Conservation (phyloP, 2,888 invertebrate genomes). For the Auanema sp. region DNA sequence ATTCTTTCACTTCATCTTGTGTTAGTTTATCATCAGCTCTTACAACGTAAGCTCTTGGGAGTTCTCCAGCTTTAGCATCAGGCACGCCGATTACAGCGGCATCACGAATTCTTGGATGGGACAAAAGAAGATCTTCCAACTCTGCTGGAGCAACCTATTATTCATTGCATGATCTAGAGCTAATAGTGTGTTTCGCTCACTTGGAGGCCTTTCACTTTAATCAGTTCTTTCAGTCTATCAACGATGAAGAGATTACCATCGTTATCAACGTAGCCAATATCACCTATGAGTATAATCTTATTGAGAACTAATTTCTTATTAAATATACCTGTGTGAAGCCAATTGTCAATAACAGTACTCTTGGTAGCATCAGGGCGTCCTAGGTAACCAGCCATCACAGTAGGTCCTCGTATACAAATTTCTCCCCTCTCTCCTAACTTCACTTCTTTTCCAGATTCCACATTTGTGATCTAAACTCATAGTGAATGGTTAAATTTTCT, state of each 20-base stretch:
- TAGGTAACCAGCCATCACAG: slow-evolving; percentile 79
- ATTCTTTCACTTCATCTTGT: slow-evolving; percentile 39
- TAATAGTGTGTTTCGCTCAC: slow-evolving; percentile 19
- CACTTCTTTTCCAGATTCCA: slow-evolving; percentile 21
- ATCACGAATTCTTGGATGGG: slow-evolving; percentile 76
- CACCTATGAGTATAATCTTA: slow-evolving; percentile 25
- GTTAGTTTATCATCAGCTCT: slow-evolving; percentile 31
- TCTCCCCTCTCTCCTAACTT: slow-evolving; percentile 77
- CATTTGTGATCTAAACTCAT: background rate
- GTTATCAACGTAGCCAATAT: slow-evolving; percentile 51
- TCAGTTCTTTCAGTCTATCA: slow-evolving; percentile 60
- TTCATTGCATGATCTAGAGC: background rate
- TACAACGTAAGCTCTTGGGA: slow-evolving; percentile 41
- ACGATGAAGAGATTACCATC: slow-evolving; percentile 53
- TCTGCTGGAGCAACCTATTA: slow-evolving; percentile 80
- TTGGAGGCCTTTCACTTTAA: slow-evolving; percentile 60
- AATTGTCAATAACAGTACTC: slow-evolving; percentile 77
- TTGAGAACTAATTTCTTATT: background rate
- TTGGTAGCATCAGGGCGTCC: slow-evolving; percentile 76
- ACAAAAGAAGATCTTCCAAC: slow-evolving; percentile 78
- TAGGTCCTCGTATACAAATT: slow-evolving; percentile 75
- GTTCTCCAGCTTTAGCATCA: slow-evolving; percentile 37
- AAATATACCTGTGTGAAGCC: slow-evolving; percentile 72
- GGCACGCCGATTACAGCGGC: slow-evolving; percentile 76
- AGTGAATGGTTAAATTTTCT: background rate